Evolutionary conservation across 2,113 vertebrate genomes (phyloP).

Genomic region (Myotis davidii): DNA sequence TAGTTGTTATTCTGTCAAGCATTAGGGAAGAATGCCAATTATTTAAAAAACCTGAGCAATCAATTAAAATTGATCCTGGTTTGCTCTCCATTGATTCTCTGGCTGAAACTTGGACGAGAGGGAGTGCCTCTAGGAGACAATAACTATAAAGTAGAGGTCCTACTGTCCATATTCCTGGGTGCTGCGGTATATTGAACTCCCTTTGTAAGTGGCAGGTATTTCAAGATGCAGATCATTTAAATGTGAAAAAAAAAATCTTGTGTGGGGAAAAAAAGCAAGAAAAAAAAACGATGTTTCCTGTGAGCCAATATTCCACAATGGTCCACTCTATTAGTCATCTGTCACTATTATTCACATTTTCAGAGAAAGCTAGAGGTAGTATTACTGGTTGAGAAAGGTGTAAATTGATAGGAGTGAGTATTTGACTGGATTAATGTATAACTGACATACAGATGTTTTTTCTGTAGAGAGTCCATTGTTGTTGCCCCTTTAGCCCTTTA

Average conservation of each 20-base stretch:
- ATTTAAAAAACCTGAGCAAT: constrained; percentile 83
- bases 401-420: neutral
- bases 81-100: constrained; percentile 82
- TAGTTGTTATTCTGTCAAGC: constrained; percentile 79
- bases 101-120: constrained; percentile 61
- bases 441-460: neutral
- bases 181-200: constrained; percentile 42
- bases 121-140: constrained; percentile 70
- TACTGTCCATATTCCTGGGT: neutral
- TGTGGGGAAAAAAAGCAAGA: constrained; percentile 17
- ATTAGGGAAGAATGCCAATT: constrained; percentile 80
- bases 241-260: constrained; percentile 20
- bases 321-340: constrained; percentile 17
- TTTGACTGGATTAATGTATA: neutral
- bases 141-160: constrained; percentile 59
- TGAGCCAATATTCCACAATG: constrained; percentile 48
- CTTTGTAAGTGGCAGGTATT: constrained; percentile 62
- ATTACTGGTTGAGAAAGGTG: neutral
- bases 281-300: constrained; percentile 39
- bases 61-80: constrained; percentile 85
- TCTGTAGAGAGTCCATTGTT: neutral
- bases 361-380: constrained; percentile 10
- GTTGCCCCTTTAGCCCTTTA: neutral
- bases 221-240: constrained; percentile 55
- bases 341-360: constrained; percentile 15